Evolutionary conservation across 2,888 invertebrate species (phyloP), one percentile per base, ranked within the genome.

Genomic region (Celastrina argiolus): DNA sequence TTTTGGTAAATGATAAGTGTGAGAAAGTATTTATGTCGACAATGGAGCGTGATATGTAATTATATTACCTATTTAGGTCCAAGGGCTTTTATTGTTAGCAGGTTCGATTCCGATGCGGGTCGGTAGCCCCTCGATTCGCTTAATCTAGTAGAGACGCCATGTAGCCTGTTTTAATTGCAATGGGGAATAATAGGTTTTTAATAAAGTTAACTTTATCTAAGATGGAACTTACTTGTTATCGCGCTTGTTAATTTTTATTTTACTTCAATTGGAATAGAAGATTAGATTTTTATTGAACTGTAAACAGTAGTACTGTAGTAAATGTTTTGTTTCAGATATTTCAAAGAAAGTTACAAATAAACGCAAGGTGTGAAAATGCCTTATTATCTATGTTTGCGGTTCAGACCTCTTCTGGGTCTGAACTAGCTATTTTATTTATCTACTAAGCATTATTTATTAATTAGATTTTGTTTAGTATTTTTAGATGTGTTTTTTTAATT

Each of bases 21-120:
- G 89, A 89, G 90, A 91, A 90, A 91, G 90, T 90, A 90, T 90
- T 91, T 90, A 90, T 91, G 88, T 88, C 84, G 85, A 88, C 88
- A 90, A 89, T 88, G 87, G 87, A 87, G 88, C 86, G 88, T 87
- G 88, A 88, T 88, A 84, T 85, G 88, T 89, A 90, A 89, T 91
- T 90, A 86, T 89, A 85, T 87, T 85, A 86, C 84, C 82, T 87
- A 87, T 87, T 89, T 85, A 82, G 81, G 81, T 81, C 68, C 67
- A 74, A 73, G 70, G 76, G 74, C 72, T 67, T 39, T 63, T 71
- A 68, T 72, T 68, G 70, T 72, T 76, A 76, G 80, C 75, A 78
- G 78, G 77, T 78, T 76, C 58, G 73, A 75, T 74, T 75, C 72
- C 85, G 81, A 86, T 86, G 82, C 81, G 85, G 82, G 83, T 76